phyloP scores from a whole-genome alignment of 2,113 vertebrate genomes.

The Gopherus evgoodei region DNA sequence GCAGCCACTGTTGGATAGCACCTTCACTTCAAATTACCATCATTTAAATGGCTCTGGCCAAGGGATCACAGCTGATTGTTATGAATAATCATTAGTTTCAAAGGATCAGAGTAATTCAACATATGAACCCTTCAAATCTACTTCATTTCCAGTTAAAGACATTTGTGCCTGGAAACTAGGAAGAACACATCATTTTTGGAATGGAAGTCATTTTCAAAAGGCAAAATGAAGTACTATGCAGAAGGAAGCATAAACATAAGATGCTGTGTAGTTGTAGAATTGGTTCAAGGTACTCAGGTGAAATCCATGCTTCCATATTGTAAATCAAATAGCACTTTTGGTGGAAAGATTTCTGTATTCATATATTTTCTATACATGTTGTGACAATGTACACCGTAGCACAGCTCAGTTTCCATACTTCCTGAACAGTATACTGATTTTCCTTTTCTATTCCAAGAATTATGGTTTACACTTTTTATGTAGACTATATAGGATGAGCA shows the following conservation, averaged over 20 bases:
- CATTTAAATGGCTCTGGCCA: neutral
- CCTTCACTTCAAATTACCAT: neutral
- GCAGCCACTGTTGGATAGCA: neutral
- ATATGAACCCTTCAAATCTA: neutral
- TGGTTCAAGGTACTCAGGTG: neutral
- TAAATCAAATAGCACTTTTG: neutral
- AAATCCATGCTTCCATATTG: neutral
- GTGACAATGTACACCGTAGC: neutral
- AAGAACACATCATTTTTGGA: neutral
- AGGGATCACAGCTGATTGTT: neutral
- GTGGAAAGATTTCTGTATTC: neutral
- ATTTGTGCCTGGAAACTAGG: neutral
- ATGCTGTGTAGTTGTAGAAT: fast-evolving
- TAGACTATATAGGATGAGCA: neutral
- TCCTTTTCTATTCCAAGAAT: neutral
- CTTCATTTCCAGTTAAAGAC: neutral
- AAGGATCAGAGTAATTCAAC: neutral
- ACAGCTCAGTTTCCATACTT: neutral
- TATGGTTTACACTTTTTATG: neutral
- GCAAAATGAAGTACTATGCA: neutral
- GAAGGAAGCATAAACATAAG: neutral
- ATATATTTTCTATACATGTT: neutral
- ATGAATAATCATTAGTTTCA: neutral
- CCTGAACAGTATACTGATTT: neutral
- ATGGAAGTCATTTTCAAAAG: neutral